phyloP scores from a whole-genome alignment of 2,113 vertebrate genomes.

The Ibidorhyncha struthersii region DNA sequence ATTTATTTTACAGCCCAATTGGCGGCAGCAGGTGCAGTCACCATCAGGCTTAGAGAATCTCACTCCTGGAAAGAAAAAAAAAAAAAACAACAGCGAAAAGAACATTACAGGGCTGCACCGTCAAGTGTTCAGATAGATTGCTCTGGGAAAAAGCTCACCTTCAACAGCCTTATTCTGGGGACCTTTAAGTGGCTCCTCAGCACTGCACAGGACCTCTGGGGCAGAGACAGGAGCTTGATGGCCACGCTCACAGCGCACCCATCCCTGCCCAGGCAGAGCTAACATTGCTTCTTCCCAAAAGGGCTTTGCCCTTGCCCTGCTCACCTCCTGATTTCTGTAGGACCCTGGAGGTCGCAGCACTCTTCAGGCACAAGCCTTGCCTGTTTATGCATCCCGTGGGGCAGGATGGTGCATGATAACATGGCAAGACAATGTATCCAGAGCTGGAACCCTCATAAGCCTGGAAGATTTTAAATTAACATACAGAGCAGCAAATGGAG shows the following conservation, averaged over 20 bases:
- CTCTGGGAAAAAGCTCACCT: not conserved
- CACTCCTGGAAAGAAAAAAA: not conserved
- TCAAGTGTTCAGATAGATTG: not conserved
- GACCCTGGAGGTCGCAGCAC: not conserved
- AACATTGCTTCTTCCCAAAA: not conserved
- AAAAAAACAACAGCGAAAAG: not conserved
- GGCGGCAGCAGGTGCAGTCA: not conserved
- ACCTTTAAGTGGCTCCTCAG: not conserved
- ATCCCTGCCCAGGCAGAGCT: not conserved
- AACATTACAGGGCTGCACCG: not conserved
- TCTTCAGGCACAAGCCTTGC: not conserved
- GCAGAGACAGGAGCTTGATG: not conserved
- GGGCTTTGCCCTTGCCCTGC: not conserved
- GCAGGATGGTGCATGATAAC: fast-evolving
- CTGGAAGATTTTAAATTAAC: not conserved
- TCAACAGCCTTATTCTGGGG: not conserved
- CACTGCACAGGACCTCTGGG: not conserved
- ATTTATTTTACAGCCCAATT: not conserved
- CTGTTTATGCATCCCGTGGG: not conserved
- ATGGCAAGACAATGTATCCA: fast-evolving
- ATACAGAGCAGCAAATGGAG: not conserved
- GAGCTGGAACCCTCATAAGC: not conserved
- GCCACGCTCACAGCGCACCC: not conserved
- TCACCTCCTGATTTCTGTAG: not conserved
- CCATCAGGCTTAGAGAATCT: not conserved